Base-by-base conservation (phyloP, 2,797 vertebrate species). In the Arremon aurantiirostris region DNA sequence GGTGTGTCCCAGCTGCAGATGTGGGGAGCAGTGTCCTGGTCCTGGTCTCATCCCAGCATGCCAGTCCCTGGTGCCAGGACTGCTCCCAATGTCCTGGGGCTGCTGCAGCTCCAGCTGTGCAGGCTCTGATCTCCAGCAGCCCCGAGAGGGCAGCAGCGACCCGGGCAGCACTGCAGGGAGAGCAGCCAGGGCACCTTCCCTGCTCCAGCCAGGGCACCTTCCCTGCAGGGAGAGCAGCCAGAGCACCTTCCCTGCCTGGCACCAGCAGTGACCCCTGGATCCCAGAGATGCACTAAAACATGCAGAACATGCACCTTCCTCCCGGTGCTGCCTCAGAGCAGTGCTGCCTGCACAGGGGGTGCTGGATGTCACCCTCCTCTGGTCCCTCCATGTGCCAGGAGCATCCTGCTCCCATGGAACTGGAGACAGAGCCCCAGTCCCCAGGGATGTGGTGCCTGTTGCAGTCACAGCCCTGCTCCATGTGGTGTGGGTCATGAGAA, bases 91-190 rank as follows among this genome's bases (percentile, higher is more conserved):
- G 21, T 44, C 2, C 35, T 0, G 2, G 69, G 10, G 21, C 47
- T 1, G 19, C 24, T 30, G 77, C 37, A 21, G 59, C 9, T 42
- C 30, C 11, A 3, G 37, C 44, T 5, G 4, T 6, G 32, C 14
- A 1, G 6, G 27, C 44, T 55, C 23, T 6, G 11, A 35, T 16
- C 56, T 59, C 19, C 44, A 2, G 44, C 10, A 11, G 72, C 85
- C 94, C 92, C 52, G 10, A 77, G 92, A 57, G 90, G 90, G 94
- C 82, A 91, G 90, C 81, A 91, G 14, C 1, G 6, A 4, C 76
- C 5, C 4, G 22, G 30, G 35, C n/a, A 5, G 39, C 27, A 1
- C n/a, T 11, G 34, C 53, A 49, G 21, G 12, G 10, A 7, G 6
- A 19, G 7, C 50, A 52, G 50, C 11, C 50, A 52, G 16, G 0